Conservation (phyloP, 1,140 invertebrate species). For the Luehdorfia chinensis region DNA sequence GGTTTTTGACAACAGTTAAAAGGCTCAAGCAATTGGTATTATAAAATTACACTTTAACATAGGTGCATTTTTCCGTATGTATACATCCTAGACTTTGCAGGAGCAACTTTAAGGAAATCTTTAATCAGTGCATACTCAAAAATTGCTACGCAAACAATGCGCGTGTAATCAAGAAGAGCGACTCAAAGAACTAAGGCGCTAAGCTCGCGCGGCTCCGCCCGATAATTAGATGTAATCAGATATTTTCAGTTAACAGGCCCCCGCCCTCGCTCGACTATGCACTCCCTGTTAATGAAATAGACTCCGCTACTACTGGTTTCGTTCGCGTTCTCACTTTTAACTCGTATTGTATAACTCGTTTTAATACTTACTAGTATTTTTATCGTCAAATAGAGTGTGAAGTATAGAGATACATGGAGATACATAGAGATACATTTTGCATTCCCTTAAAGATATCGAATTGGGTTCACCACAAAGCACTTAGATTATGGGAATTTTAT, state of each 20-base stretch:
- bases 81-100: no score
- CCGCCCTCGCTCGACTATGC: constrained; percentile 38
- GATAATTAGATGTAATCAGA: constrained; percentile 77
- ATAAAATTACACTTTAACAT: no score
- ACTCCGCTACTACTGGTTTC: constrained; percentile 31
- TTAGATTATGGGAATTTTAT: no score
- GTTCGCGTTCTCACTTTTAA: background rate
- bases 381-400: no score
- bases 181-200: constrained; percentile 38
- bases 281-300: constrained; percentile 68
- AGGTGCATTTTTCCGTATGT: no score
- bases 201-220: constrained; percentile 41
- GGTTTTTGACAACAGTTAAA: no score
- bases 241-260: constrained; percentile 72
- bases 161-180: constrained; percentile 45
- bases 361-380: no score
- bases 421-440: no score
- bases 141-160: constrained; percentile 42
- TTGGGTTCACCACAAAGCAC: no score
- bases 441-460: no score
- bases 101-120: constrained; percentile 21
- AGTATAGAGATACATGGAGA: no score
- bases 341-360: constrained; percentile 14
- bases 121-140: constrained; percentile 25
- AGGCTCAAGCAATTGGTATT: no score